A percentile compares a stretch with the other conserved stretches of the same genome.
Evolutionary conservation across 2,888 invertebrate genomes (phyloP).

Genomic region (Drosophila anceps): DNA sequence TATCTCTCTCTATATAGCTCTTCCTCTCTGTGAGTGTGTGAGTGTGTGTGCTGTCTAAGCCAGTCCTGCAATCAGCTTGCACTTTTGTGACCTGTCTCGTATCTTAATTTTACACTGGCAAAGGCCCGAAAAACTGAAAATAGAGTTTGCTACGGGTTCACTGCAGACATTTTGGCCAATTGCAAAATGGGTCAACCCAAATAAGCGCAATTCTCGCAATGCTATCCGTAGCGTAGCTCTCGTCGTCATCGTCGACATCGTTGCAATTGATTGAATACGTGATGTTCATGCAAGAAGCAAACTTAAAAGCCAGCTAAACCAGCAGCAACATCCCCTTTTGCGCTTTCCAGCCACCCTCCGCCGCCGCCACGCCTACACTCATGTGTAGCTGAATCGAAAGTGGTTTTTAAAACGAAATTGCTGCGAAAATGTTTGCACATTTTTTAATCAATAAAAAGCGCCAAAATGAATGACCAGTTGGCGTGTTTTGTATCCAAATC

Average conservation of each 20-base stretch:
- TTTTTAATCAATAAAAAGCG: constrained; percentile 76
- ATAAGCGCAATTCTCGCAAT: constrained; percentile 63
- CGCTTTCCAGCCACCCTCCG: background rate
- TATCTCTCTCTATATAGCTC: background rate
- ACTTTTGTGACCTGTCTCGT: constrained; percentile 70
- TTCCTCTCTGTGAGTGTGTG: constrained; percentile 5
- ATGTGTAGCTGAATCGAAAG: constrained; percentile 69
- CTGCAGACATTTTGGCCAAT: constrained; percentile 71
- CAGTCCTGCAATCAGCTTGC: constrained; percentile 78
- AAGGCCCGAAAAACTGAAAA: constrained; percentile 38
- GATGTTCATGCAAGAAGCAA: constrained; percentile 80
- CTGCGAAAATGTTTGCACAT: constrained; percentile 80
- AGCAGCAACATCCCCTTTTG: background rate
- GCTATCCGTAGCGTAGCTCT: constrained; percentile 26
- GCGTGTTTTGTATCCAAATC: constrained; percentile 51
- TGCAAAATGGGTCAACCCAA: constrained; percentile 79
- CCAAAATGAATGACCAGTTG: constrained; percentile 63
- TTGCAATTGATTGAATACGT: constrained; percentile 82
- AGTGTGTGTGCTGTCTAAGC: constrained; percentile 57
- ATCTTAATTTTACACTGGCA: constrained; percentile 67
- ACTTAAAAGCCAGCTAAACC: constrained; percentile 69
- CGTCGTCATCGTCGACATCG: constrained; percentile 56
- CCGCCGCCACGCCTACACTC: constrained; percentile 15
- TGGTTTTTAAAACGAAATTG: constrained; percentile 80
- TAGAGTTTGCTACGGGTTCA: constrained; percentile 49